phyloP scores from a whole-genome alignment of 2,888 invertebrate species.

The Micropterix aruncella region DNA sequence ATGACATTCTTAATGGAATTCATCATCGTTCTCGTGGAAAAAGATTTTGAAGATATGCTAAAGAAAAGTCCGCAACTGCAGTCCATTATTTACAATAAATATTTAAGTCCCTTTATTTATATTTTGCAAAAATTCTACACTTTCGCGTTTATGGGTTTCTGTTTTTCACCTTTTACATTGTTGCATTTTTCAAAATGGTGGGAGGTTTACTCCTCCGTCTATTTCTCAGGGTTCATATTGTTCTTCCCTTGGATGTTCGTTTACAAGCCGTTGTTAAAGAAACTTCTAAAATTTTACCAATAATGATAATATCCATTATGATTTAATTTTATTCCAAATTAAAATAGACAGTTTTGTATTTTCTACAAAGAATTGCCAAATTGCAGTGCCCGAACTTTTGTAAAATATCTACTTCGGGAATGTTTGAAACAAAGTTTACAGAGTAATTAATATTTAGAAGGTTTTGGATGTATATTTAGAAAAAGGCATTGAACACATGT shows the following conservation, averaged over 20 bases:
- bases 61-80: slow-evolving; percentile 33
- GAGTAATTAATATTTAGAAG: no score
- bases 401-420: no score
- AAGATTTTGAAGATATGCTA: slow-evolving; percentile 49
- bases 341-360: no score
- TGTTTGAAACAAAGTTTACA: no score
- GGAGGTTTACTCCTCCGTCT: slow-evolving; percentile 43
- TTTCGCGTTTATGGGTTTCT: slow-evolving; percentile 73
- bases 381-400: no score
- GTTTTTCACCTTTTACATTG: slow-evolving; percentile 58
- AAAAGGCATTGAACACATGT: no score
- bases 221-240: slow-evolving; percentile 54
- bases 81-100: slow-evolving; percentile 24
- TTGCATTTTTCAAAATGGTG: slow-evolving; percentile 57
- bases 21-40: slow-evolving; percentile 71
- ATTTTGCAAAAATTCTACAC: slow-evolving; percentile 56
- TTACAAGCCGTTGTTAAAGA: slow-evolving; percentile 29
- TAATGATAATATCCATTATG: no score
- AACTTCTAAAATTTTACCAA: no score
- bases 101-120: slow-evolving; percentile 33
- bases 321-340: no score
- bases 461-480: no score
- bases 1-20: slow-evolving; percentile 87
- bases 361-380: no score
- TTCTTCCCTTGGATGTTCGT: slow-evolving; percentile 51